Evolutionary conservation across 2,888 invertebrate genomes (phyloP).

Genomic region (Synanthedon vespiformis): DNA sequence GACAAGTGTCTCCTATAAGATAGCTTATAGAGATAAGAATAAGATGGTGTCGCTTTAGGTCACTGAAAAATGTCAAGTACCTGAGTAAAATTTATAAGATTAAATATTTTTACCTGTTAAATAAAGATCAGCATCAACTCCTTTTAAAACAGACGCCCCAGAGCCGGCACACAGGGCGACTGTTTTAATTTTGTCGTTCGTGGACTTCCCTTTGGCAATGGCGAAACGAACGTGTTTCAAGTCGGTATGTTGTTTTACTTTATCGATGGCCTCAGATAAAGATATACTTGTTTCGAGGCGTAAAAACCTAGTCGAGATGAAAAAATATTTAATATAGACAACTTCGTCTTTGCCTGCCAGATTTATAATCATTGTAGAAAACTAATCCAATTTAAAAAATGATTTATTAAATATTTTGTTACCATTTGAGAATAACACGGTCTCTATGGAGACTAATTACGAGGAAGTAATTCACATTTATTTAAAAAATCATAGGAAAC

Average conservation of each 20-base stretch:
- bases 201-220: conserved; percentile 52
- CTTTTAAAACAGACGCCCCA: conserved; percentile 82
- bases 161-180: conserved; percentile 93
- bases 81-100: neutral
- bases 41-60: neutral
- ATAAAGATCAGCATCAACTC: conserved; percentile 80
- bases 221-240: conserved; percentile 81
- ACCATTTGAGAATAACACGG: too few species aligned
- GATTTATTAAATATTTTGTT: too few species aligned
- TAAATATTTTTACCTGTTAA: conserved; percentile 73
- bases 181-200: conserved; percentile 62
- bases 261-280: conserved; percentile 72
- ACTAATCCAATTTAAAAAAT: too few species aligned
- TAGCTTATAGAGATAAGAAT: too few species aligned
- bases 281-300: conserved; percentile 29
- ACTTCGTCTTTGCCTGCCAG: too few species aligned
- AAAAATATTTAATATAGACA: neutral
- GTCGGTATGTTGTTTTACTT: conserved; percentile 77
- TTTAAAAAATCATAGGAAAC: too few species aligned
- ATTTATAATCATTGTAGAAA: too few species aligned
- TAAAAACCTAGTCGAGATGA: conserved; percentile 31
- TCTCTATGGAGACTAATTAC: too few species aligned
- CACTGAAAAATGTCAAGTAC: neutral
- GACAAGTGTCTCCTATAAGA: too few species aligned
- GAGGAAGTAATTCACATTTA: too few species aligned